Base-by-base conservation (phyloP, 1,140 invertebrate species). In the Drosophila nigromelanica region DNA sequence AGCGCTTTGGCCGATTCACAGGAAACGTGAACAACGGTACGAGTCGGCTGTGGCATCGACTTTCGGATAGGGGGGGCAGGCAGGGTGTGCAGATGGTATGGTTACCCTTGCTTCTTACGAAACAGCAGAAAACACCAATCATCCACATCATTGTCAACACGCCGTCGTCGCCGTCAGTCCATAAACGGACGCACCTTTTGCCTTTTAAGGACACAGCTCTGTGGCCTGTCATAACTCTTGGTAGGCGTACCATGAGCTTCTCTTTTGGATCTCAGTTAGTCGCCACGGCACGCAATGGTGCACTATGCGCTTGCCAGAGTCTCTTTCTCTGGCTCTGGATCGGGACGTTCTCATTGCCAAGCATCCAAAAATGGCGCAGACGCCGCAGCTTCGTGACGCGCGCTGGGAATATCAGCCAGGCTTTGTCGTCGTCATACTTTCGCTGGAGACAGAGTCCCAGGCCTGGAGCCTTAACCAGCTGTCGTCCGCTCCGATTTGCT, bases 141-240 rank as follows among this genome's bases (percentile, higher is more conserved):
- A 87, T 87, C 62, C 83, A 78, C 82, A 87, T 86, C 78, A 87
- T 82, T 87, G 82, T 86, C 82, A 86, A 83, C 80, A 79, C 80
- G 68, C 73, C 80, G 59, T 69, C 80, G 60, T 83, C 62, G 62
- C 48, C 81, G 82, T 76, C 83, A 86, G 75, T 76, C 82, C 82
- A 87, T 87, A 87, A 87, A 87, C 82, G 83, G 81, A 75, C 59
- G 71, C 63, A 81, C 43, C 62, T 63, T 69, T 63, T 66, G 58
- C 80, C 82, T 60, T 87, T 87, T 87, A 71, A 78, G 82, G 82
- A 78, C 48, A 37, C 47, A 39, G 24, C 78, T 78, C 73, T 59
- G 67, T 42, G 72, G 82, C 68, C 82, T 87, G 82, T 87, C 82
- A 87, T 87, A 87, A 87, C 82, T 87, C 71, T 80, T 74, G 71